These are phyloP conservation scores for Sphaerophoria rueppellii DNA, from an alignment of 2,888 invertebrate genomes.

Conservation along the genomic window DNA sequence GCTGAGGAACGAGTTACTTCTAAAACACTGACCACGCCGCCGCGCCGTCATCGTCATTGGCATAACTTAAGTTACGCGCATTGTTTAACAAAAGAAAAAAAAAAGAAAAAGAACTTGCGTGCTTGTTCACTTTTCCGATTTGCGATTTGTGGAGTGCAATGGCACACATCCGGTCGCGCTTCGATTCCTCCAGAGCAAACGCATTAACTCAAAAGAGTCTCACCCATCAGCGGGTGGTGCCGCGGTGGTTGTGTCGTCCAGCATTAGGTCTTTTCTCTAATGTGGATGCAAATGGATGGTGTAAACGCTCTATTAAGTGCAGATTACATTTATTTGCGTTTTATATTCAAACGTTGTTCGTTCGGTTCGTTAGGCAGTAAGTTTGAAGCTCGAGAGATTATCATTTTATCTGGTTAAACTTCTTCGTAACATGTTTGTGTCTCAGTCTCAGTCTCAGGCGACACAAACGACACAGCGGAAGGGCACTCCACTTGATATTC, in stretches of 20 bases:
- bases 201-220: conserved; percentile 48
- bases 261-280: conserved; percentile 50
- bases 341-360: conserved; percentile 33
- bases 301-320: conserved; percentile 74
- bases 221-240: neutral
- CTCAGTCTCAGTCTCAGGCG: conserved; percentile 65
- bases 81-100: conserved; percentile 57
- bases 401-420: conserved; percentile 59
- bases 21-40: conserved; percentile 10
- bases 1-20: neutral
- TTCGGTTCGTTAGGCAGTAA: conserved; percentile 46
- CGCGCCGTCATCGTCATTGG: too few relatives aligned
- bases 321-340: conserved; percentile 65
- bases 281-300: conserved; percentile 69
- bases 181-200: conserved; percentile 57
- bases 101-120: conserved; percentile 11
- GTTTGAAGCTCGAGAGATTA: conserved; percentile 47
- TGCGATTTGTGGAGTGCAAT: conserved; percentile 73
- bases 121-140: conserved; percentile 65
- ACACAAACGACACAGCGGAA: conserved; percentile 31
- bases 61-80: conserved; percentile 48
- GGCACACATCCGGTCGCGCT: conserved; percentile 73
- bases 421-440: conserved; percentile 65
- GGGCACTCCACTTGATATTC: conserved; percentile 25
- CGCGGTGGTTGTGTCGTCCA: neutral